Base-by-base conservation (phyloP, 2,888 invertebrate species). In the Synanthedon formicaeformis region DNA sequence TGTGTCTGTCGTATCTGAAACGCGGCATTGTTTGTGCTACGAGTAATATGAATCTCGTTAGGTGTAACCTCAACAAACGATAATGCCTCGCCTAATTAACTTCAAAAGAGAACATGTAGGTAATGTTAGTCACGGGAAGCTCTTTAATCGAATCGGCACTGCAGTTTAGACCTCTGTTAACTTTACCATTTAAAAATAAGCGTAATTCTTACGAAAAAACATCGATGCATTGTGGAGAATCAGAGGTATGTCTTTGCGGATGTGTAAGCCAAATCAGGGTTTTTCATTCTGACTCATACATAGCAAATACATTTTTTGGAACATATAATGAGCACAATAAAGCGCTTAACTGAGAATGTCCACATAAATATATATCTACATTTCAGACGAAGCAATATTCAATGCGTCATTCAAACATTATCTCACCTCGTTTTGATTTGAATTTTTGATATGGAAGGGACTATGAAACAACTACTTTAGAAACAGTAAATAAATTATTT, bases 391-490 rank as follows among this genome's bases (percentile, higher is more conserved):
- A 80, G 79, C 78, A 64, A 63, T 69, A 66, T 67, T 66, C 62
- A 68, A 63, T 66, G 66, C 73, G 62, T 62, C 60, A 66, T 65
- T 66, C 70, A 79, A 76, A 74, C 66, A 57, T 56, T 60, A 64
- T 80, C 85, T 84, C 85, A 85, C 61, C 58, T 55, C 53, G 56
- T 58, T 69, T 71, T 63, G 67, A 40, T 60, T 59, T 62, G 60
- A 14, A 6, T 49, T 45, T 69, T 71, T 63, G 67, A 18, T 60
- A 59, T 62, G 60, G 45, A 18, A 16, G 61, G 58, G 55, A 61
- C 72, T 64, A 69, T 62, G 65, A 72, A 77, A 72, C 54, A 69
- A 61, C 48, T 48, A 51, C 55, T 41, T 58, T 59, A 58, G 56
- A 60, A 64, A 71, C 71, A 66, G 71, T 68, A 75, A 72, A 66